Evolutionary conservation across 2,888 invertebrate genomes (phyloP), one percentile per base, ranked within the genome.

Genomic region (Micoletzkya japonica): DNA sequence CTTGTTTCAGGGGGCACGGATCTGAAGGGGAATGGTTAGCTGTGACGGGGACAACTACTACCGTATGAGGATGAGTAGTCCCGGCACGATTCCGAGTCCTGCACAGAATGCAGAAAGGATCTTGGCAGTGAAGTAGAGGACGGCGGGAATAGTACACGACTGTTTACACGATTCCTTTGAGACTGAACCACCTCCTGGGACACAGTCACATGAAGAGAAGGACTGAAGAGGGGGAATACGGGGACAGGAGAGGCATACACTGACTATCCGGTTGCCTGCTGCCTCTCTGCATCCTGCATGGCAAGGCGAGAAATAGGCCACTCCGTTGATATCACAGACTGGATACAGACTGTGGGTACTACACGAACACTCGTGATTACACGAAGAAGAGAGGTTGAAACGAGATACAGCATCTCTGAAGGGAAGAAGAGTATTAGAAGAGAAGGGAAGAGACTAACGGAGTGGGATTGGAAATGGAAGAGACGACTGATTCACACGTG

Each of bases 301-400:
- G 72, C 87, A 87, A 0, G 87, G 87, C 1, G 86, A 86, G 73
- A 85, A 87, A 73, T 82, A 87, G 1, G 77, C 73, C 57, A 59
- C 63, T 14, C 77, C 76, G 44, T 30, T 30, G 24, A 59, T 50
- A 70, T 82, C 84, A 76, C 87, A 87, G 1, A 87, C 83, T 14
- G 87, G 87, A 71, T 85, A 86, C 36, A 85, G 78, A 7, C 81
- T 81, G 26, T 81, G 77, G 4, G 82, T 80, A 6, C 82, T 80
- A 73, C 86, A 86, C 1, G 77, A 78, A 72, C 87, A 87, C 49
- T 83, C 82, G 0, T 71, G 44, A 74, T 87, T 87, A 75, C 87
- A 87, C 4, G 72, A 52, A 1, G 66, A 44, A 2, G 80, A 84
- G 72, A 84, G 83, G 60, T 84, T 85, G 73, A n/a, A n/a, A n/a